Evolutionary conservation across 2,113 vertebrate genomes (phyloP).

Genomic region (Chaetodon auriga): DNA sequence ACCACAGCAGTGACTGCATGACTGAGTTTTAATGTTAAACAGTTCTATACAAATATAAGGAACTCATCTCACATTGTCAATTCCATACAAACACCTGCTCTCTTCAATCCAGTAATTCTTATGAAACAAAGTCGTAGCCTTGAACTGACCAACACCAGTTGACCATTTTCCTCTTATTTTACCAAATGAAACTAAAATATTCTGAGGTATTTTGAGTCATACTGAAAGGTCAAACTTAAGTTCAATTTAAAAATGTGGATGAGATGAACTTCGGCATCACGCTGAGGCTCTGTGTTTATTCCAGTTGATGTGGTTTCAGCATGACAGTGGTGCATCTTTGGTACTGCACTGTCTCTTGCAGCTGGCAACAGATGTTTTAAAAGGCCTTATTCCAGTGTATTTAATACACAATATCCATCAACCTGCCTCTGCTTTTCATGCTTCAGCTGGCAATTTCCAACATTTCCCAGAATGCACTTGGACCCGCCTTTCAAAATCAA

Average conservation of each 20-base stretch:
- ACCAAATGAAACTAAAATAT: conserved; percentile 6
- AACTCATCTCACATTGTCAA: conserved; percentile 44
- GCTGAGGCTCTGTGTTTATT: conserved; percentile 26
- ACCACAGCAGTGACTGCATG: conserved; percentile 37
- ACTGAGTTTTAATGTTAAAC: conserved; percentile 70
- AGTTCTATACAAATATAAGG: conserved; percentile 71
- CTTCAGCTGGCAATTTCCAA: neutral
- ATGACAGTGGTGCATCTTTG: conserved; percentile 55
- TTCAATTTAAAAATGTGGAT: neutral
- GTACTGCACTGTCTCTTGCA: conserved; percentile 35
- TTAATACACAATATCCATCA: neutral
- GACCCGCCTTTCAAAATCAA: too few species aligned
- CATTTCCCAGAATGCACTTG: neutral
- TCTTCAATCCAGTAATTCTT: neutral
- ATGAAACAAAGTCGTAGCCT: neutral
- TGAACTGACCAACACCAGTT: neutral
- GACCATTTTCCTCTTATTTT: neutral
- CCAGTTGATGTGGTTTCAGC: conserved; percentile 50
- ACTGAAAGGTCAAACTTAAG: conserved; percentile 8
- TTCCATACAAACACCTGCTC: conserved; percentile 26
- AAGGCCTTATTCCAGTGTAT: conserved; percentile 31
- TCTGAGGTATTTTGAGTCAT: conserved; percentile 67
- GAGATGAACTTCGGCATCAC: conserved; percentile 17
- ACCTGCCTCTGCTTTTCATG: too few species aligned
- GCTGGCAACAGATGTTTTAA: neutral